A percentile compares a stretch with the other conserved stretches of the same genome.
Conservation (phyloP, 2,888 invertebrate species). For the Diloba caeruleocephala region DNA sequence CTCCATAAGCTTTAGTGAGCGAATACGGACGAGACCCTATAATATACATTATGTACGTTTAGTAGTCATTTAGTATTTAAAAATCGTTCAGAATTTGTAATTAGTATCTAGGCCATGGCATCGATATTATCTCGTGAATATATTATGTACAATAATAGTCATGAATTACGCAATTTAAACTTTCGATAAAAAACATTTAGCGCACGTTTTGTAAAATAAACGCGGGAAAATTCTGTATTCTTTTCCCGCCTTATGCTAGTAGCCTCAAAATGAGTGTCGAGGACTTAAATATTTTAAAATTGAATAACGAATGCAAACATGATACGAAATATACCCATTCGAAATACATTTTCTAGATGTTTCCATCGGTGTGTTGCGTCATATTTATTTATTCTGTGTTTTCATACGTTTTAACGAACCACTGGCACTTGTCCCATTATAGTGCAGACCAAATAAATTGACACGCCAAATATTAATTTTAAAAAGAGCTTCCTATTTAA, state of each 20-base stretch:
- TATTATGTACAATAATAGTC: not conserved
- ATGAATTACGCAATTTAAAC: not conserved
- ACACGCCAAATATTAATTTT: slow-evolving; percentile 1
- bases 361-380: slow-evolving; percentile 68
- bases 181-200: not conserved
- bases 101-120: too few relatives aligned
- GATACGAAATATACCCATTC: slow-evolving; percentile 16
- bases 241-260: not conserved
- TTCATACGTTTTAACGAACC: slow-evolving; percentile 63
- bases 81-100: too few relatives aligned
- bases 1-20: too few relatives aligned
- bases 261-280: slow-evolving; percentile 15
- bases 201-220: not conserved
- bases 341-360: slow-evolving; percentile 60
- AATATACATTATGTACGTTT: too few relatives aligned
- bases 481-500: too few relatives aligned
- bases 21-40: too few relatives aligned
- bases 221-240: not conserved
- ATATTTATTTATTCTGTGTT: slow-evolving; percentile 53
- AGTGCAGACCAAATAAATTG: slow-evolving; percentile 40
- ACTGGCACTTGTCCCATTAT: slow-evolving; percentile 73
- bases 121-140: too few relatives aligned
- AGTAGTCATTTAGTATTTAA: too few relatives aligned
- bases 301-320: slow-evolving; percentile 8
- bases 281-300: slow-evolving; percentile 6